Evolutionary conservation across 2,797 vertebrate species (phyloP), one percentile per base, ranked within the genome.

Genomic region (Clarias platycephalus): DNA sequence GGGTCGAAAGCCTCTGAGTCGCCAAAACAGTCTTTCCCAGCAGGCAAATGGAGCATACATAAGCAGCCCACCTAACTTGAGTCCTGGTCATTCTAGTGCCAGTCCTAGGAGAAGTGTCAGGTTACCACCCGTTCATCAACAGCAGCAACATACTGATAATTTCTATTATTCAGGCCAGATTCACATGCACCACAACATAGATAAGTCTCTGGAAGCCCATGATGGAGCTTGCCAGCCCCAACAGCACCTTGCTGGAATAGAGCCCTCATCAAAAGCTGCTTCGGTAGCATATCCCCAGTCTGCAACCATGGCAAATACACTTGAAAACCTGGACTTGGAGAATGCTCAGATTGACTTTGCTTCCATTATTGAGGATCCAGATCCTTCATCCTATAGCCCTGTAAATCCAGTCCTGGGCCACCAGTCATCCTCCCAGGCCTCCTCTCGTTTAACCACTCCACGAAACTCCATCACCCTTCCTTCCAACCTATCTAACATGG

Each of bases 301-400:
- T 28, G 95, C 95, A 44, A 96, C 95, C 71, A 93, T 96, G 16
- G 95, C 96, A 80, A 98, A 97, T 84, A 95, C 97, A 84, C 92
- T 99, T 92, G 98, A 99, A 91, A 97, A 97, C 49, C 93, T 99
- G 89, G 98, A 99, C 93, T 93, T 99, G 89, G 97, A 99, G 92
- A 99, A 97, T 60, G 97, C 97, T 84, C 97, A 98, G 89, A 97
- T 99, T 93, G 97, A 99, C 94, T 99, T 99, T 75, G 95, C 96
- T 34, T 98, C 97, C 88, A 99, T 99, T 12, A 95, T 99, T 71
- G 97, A 99, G 58, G 98, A 99, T 31, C 83, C 95, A 0, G 97
- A 98, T 83, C 91, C 95, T 9, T 92, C 95, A 0, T 88, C 93
- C 0, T 94, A 96, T 82, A 95, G 93, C 88, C 93, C 94, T 26